Percentiles rank a stretch among this genome's conserved stretches.
phyloP scores from a whole-genome alignment of 92 coral and sea anemone genomes.

The Metridium senile region DNA sequence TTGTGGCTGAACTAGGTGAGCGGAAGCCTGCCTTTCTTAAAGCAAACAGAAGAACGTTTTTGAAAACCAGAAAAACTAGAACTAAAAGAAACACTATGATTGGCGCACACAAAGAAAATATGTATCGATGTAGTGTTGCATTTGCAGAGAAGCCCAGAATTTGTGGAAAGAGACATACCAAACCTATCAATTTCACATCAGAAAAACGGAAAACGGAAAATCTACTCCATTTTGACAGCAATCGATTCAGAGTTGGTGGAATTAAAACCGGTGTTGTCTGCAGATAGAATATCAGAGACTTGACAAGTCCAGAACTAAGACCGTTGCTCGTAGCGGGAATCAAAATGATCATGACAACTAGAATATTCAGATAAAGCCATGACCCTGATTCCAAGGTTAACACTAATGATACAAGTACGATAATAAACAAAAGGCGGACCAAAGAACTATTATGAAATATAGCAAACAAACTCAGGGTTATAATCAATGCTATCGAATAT shows the following conservation, averaged over 20 bases:
- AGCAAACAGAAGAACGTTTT: background rate
- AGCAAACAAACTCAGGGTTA: constrained; percentile 11
- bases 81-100: background rate
- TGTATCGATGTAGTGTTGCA: constrained; percentile 3
- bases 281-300: constrained; percentile 11
- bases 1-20: background rate
- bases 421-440: constrained; percentile 9
- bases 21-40: background rate
- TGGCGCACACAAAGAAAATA: constrained; percentile 9
- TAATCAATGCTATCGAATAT: background rate
- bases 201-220: constrained; percentile 3
- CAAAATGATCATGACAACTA: background rate
- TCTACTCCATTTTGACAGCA: background rate
- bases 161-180: constrained; percentile 13
- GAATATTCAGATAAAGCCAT: constrained; percentile 3
- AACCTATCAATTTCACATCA: constrained; percentile 11
- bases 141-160: background rate
- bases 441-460: constrained; percentile 5
- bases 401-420: constrained; percentile 2
- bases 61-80: constrained; percentile 1
- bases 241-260: background rate
- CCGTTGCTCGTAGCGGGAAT: constrained; percentile 17
- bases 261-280: constrained; percentile 1
- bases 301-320: constrained; percentile 15
- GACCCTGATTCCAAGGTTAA: constrained; percentile 17